A percentile compares a stretch with the other conserved stretches of the same genome.
These are phyloP conservation scores for Nanger granti DNA, from an alignment of 2,113 vertebrate species.

Conservation along the genomic window DNA sequence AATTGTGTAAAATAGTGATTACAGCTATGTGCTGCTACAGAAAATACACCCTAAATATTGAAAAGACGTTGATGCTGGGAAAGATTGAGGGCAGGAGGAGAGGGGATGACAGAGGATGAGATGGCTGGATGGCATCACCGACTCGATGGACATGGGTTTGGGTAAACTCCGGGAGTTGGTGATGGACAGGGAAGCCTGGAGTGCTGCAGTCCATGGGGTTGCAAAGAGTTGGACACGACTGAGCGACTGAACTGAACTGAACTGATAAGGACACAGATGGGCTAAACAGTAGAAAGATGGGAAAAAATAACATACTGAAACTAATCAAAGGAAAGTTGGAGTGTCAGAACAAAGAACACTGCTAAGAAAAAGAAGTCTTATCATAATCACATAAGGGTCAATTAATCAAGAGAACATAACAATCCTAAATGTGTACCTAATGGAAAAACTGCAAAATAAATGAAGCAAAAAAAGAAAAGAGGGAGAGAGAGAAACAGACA, in stretches of 20 bases:
- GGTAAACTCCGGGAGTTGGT: neutral
- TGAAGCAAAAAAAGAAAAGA: neutral
- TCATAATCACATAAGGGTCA: neutral
- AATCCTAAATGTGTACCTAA: neutral
- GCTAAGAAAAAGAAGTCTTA: neutral
- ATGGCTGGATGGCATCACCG: neutral
- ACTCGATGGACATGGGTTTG: neutral
- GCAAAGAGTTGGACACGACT: rapidly evolving
- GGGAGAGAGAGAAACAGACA: neutral
- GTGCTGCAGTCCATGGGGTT: neutral
- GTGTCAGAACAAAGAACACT: neutral
- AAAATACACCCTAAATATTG: neutral
- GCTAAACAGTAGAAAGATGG: neutral
- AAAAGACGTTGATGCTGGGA: neutral
- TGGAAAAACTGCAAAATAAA: neutral
- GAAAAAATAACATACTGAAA: neutral
- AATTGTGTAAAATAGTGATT: neutral
- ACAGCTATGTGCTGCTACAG: neutral
- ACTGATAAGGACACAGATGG: neutral
- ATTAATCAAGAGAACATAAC: neutral
- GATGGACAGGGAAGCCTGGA: neutral
- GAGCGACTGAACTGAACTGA: neutral
- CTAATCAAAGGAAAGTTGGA: neutral
- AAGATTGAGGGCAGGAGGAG: neutral
- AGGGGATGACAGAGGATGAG: neutral